Evolutionary conservation across 2,888 invertebrate species (phyloP).

Genomic region (Sarcophaga subvicina): DNA sequence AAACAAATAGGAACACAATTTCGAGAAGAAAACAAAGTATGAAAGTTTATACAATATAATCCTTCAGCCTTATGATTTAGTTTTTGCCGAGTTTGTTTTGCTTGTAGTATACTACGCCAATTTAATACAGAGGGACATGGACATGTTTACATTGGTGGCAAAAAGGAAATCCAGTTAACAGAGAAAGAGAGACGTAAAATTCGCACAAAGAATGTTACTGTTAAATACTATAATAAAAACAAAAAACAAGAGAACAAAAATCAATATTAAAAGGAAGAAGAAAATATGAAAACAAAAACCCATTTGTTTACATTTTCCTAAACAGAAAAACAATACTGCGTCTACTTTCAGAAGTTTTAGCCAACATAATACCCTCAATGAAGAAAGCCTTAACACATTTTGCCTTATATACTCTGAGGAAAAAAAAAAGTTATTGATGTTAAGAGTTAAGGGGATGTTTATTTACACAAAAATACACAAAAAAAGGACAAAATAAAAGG

Average conservation of each 20-base stretch:
- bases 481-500: not conserved
- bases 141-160: not conserved
- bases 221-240: not conserved
- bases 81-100: slow-evolving; percentile 60
- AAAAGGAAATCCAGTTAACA: slow-evolving; percentile 35
- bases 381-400: slow-evolving; percentile 4
- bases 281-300: not conserved
- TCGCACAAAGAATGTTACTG: not conserved
- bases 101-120: slow-evolving; percentile 36
- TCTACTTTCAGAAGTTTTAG: slow-evolving; percentile 28
- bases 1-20: slow-evolving; percentile 3
- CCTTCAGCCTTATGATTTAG: slow-evolving; percentile 11
- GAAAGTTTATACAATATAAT: slow-evolving; percentile 31
- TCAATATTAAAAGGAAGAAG: too few relatives aligned
- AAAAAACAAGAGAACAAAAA: not conserved
- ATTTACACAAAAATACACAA: not conserved
- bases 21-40: not conserved
- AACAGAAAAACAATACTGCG: slow-evolving; percentile 14
- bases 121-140: not conserved
- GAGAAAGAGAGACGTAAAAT: slow-evolving; percentile 14
- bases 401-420: not conserved
- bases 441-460: slow-evolving; percentile 8
- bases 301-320: not conserved
- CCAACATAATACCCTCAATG: too few relatives aligned
- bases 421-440: not conserved